Conservation (phyloP, 2,888 invertebrate genomes). For the Endomychus coccineus region DNA sequence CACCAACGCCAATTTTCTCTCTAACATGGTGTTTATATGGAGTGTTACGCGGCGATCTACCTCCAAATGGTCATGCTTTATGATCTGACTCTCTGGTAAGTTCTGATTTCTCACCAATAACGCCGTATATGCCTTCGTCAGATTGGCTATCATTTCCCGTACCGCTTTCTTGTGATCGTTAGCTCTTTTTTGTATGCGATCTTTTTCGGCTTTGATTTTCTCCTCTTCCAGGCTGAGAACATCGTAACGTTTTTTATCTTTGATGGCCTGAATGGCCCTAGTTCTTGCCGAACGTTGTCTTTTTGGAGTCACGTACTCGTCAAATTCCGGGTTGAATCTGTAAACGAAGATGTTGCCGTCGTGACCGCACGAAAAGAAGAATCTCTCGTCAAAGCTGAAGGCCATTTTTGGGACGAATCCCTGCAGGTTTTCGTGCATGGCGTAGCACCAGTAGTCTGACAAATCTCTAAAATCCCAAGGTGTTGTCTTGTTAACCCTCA, state of each 20-base stretch:
- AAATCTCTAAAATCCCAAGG: constrained; percentile 47
- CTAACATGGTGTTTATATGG: constrained; percentile 53
- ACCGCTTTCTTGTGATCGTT: constrained; percentile 57
- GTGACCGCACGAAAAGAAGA: constrained; percentile 53
- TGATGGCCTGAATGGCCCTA: constrained; percentile 23
- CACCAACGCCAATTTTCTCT: constrained; percentile 56
- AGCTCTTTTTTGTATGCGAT: constrained; percentile 54
- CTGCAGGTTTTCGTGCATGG: constrained; percentile 69
- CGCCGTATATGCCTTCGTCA: constrained; percentile 37
- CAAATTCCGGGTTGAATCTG: constrained; percentile 40
- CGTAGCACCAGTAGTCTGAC: constrained; percentile 58
- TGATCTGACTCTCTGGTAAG: constrained; percentile 53
- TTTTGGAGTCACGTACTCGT: constrained; percentile 6
- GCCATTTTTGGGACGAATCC: constrained; percentile 59
- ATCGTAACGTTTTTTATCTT: constrained; percentile 41
- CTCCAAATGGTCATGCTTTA: constrained; percentile 54
- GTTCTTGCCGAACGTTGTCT: constrained; percentile 20
- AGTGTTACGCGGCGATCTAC: constrained; percentile 60
- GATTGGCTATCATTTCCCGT: constrained; percentile 46
- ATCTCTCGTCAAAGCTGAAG: constrained; percentile 55
- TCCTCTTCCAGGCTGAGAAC: constrained; percentile 56
- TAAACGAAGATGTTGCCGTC: constrained; percentile 76
- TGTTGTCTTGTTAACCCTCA: constrained; percentile 51
- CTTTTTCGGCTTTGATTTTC: constrained; percentile 59
- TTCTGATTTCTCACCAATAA: constrained; percentile 44